A percentile compares a stretch with the other conserved stretches of the same genome.
phyloP scores from a whole-genome alignment of 1,140 invertebrate species.

The Trachymyrmex cornetzi region DNA sequence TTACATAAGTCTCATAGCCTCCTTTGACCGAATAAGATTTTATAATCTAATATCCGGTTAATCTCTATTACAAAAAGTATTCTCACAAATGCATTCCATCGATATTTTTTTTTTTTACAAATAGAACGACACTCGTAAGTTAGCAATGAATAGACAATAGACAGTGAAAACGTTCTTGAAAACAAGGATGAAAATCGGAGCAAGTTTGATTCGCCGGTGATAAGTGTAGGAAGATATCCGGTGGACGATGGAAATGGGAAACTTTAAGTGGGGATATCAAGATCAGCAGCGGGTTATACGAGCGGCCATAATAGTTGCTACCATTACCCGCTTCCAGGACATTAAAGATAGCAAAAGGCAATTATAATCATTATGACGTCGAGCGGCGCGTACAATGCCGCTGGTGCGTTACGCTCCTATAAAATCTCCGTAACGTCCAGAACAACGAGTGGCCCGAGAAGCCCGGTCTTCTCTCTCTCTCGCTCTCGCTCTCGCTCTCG shows the following conservation, averaged over 20 bases:
- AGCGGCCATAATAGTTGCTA: conserved; percentile 82
- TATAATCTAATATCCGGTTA: neutral
- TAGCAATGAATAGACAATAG: neutral
- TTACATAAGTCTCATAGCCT: neutral
- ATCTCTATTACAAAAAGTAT: neutral
- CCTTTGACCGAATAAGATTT: neutral
- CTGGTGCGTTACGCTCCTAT: conserved; percentile 71
- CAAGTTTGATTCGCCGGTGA: neutral
- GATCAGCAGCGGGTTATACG: conserved; percentile 83
- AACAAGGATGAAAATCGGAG: conserved; percentile 2
- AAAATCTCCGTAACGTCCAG: conserved; percentile 75
- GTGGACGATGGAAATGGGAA: conserved; percentile 1
- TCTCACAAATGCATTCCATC: neutral
- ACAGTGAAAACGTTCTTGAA: neutral
- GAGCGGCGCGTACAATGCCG: conserved; percentile 63
- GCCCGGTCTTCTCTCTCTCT: conserved; percentile 38
- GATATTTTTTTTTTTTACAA: neutral
- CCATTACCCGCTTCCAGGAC: conserved; percentile 81
- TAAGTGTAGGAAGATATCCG: conserved; percentile 28
- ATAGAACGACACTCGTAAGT: neutral
- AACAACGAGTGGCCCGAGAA: conserved; percentile 26
- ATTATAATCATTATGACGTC: conserved; percentile 84
- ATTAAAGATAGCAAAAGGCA: conserved; percentile 84
- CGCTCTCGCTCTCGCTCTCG: neutral
- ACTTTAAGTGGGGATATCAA: conserved; percentile 81